Evolutionary conservation across 2,797 vertebrate species (phyloP).

Genomic region (Pseudopleuronectes americanus): DNA sequence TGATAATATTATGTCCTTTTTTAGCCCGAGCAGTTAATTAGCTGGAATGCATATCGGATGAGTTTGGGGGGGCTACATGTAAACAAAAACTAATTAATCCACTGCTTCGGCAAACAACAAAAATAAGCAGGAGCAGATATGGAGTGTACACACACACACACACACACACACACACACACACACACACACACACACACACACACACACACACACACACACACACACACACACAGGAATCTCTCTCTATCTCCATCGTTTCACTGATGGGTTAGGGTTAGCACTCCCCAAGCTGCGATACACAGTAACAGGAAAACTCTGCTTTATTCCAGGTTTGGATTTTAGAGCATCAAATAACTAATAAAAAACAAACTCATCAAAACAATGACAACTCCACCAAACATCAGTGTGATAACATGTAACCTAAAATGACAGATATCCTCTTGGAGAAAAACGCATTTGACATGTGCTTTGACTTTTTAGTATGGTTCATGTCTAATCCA

Average conservation of each 20-base stretch:
- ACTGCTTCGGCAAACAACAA: constrained; percentile 70
- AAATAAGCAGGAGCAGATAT: constrained; percentile 57
- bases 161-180: not conserved
- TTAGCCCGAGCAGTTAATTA: constrained; percentile 74
- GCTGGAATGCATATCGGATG: constrained; percentile 75
- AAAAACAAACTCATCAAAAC: no score
- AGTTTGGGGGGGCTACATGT: constrained; percentile 72
- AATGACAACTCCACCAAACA: no score
- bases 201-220: not conserved
- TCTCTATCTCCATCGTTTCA: not conserved
- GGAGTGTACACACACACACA: constrained; percentile 13
- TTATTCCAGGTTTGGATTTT: no score
- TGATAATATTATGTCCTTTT: constrained; percentile 73
- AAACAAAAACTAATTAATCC: constrained; percentile 83
- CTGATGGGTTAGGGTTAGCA: not conserved
- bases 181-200: not conserved
- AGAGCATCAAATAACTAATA: no score
- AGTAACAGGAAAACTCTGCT: no score
- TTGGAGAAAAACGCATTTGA: no score
- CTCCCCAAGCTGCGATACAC: no score
- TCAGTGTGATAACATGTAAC: no score
- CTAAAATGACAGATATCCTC: no score
- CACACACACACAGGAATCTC: not conserved
- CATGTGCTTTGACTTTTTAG: no score
- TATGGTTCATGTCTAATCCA: no score